phyloP scores from a whole-genome alignment of 2,113 vertebrate species.

The Ciconia maguari region DNA sequence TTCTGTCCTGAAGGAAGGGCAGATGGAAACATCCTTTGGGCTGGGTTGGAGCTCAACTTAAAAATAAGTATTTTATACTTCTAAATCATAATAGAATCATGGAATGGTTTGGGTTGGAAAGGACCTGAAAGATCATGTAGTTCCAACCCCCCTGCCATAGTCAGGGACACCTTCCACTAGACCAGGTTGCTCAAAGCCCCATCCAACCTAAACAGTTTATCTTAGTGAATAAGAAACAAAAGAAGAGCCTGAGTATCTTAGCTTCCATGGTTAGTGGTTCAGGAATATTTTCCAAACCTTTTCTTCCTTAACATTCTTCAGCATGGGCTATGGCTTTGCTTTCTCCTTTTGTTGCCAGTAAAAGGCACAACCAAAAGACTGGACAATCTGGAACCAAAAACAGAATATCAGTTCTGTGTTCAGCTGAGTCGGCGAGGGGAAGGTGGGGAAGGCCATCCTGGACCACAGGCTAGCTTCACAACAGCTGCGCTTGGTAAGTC shows the following conservation, averaged over 20 bases:
- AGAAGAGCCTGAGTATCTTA: neutral
- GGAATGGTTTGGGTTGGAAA: neutral
- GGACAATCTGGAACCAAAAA: conserved; percentile 80
- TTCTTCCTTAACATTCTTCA: neutral
- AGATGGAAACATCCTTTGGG: neutral
- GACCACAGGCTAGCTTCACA: conserved; percentile 79
- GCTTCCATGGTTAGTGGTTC: neutral
- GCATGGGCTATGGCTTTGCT: neutral
- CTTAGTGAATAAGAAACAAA: neutral
- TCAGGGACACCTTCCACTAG: neutral
- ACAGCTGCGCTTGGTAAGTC: conserved; percentile 80
- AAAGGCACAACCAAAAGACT: conserved; percentile 75
- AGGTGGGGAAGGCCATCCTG: conserved; percentile 81
- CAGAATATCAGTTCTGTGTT: conserved; percentile 81
- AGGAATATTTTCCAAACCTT: neutral
- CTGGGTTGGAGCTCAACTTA: neutral
- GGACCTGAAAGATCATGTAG: neutral
- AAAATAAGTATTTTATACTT: neutral
- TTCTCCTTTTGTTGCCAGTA: conserved; percentile 67
- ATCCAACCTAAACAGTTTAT: neutral
- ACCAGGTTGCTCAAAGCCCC: neutral
- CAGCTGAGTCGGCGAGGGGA: conserved; percentile 80
- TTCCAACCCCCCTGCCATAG: neutral
- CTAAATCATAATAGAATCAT: neutral
- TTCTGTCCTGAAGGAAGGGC: neutral